These are phyloP conservation scores for Scaptomyza flava DNA, from an alignment of 2,888 invertebrate genomes.

Conservation along the genomic window DNA sequence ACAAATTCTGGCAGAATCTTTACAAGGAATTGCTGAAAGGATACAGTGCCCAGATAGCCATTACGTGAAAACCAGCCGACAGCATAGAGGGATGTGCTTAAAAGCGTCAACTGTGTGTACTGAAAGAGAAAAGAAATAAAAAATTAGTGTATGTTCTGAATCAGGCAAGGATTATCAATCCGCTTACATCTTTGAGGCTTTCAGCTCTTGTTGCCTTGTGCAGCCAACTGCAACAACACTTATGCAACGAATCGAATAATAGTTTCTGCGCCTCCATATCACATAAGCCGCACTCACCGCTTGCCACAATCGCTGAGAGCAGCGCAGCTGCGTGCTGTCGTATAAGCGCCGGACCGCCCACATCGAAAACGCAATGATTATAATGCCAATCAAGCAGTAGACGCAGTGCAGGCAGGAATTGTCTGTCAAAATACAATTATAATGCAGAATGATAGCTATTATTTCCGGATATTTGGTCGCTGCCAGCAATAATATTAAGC, in stretches of 20 bases:
- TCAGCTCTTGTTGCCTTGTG: conserved; percentile 71
- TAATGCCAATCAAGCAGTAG: conserved; percentile 84
- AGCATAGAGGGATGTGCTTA: conserved; percentile 78
- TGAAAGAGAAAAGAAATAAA: conserved; percentile 39
- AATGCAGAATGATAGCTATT: conserved; percentile 44
- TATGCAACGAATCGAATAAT: conserved; percentile 74
- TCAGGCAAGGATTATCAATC: neutral
- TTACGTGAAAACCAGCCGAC: conserved; percentile 74
- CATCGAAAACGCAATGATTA: conserved; percentile 81
- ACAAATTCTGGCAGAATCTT: conserved; percentile 80
- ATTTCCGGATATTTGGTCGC: conserved; percentile 6
- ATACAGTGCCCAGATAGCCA: conserved; percentile 43
- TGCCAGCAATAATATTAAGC: conserved; percentile 5
- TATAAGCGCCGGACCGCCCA: conserved; percentile 82
- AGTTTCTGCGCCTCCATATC: conserved; percentile 74
- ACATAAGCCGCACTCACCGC: conserved; percentile 69
- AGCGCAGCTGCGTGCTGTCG: conserved; percentile 84
- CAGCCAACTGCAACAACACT: conserved; percentile 83
- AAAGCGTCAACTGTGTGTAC: conserved; percentile 83
- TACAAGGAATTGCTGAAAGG: conserved; percentile 73
- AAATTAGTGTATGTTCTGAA: neutral
- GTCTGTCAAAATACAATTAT: conserved; percentile 61
- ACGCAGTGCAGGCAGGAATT: conserved; percentile 82
- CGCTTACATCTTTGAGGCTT: conserved; percentile 77
- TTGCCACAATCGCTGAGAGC: conserved; percentile 75